Percentiles rank a stretch among this genome's conserved stretches.
phyloP scores from a whole-genome alignment of 2,888 invertebrate species.

The Bimastos eiseni region DNA sequence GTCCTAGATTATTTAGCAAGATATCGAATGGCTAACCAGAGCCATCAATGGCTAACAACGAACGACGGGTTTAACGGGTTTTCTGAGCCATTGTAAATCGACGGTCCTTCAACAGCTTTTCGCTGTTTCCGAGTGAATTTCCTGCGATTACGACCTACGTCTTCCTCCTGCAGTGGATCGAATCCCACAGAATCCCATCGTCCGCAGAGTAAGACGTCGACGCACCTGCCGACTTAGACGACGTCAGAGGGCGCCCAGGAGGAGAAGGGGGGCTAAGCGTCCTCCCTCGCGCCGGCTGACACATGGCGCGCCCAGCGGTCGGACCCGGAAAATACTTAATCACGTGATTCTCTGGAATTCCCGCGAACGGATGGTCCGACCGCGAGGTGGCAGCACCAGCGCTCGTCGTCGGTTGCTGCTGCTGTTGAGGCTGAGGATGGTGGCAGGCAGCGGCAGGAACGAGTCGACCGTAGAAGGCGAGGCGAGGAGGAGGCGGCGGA shows the following conservation, averaged over 20 bases:
- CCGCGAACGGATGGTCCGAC: background rate
- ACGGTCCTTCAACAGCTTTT: background rate
- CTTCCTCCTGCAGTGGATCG: background rate
- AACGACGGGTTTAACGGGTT: background rate
- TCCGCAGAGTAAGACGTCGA: background rate
- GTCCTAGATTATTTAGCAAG: background rate
- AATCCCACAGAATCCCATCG: constrained; percentile 13
- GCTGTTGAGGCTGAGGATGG: background rate
- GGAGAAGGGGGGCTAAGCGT: background rate
- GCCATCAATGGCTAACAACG: background rate
- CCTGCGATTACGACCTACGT: background rate
- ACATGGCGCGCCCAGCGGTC: background rate
- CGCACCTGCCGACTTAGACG: background rate
- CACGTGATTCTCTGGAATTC: constrained; percentile 22
- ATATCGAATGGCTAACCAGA: background rate
- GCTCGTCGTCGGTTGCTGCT: background rate
- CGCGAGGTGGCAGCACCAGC: background rate
- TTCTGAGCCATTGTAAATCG: background rate
- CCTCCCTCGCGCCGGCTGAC: background rate
- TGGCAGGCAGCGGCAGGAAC: background rate
- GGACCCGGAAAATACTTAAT: constrained; percentile 9
- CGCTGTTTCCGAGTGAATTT: background rate
- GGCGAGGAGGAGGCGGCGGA: constrained; percentile 7
- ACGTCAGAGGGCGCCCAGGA: background rate
- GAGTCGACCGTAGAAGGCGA: constrained; percentile 15